Base-by-base conservation (phyloP, 2,888 invertebrate genomes). In the Callyntrura guangdongensis region DNA sequence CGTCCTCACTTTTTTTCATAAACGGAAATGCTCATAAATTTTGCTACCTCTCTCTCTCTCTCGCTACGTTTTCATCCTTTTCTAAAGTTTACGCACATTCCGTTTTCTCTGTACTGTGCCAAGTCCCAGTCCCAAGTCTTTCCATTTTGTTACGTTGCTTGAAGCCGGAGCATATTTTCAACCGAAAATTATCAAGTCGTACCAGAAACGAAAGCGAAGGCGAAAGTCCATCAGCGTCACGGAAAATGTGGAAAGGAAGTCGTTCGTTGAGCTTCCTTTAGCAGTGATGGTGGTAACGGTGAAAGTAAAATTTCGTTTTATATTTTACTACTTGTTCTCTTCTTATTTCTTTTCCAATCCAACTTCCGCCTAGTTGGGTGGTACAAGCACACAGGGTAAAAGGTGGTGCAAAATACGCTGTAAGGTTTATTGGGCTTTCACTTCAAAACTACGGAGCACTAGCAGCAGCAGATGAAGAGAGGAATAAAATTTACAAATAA, bases 1-100 rank as follows among this genome's bases (percentile, higher is more conserved):
- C 17, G 12, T 59, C 14, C 9, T 6, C n/a, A n/a, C 36, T 61
- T 22, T 9, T 36, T 36, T 45, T 81, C 81, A 61, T 59, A 81
- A 81, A 59, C 61, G 81, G 81, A 81, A 61, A 81, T 61, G 61
- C 36, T 20, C 59, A 81, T 81, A 81, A 81, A 81, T 81, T 81
- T 59, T 81, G 14, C 36, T 79, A 59, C 56, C 17, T 56, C 14
- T 0, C 20, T 5, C n/a, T n/a, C n/a, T 22, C 2, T 20, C 20
- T 47, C 72, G 27, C 22, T 6, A 17, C 5, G 17, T 45, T 64
- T n/a, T 12, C 64, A 25, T 25, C 64, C 12, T 12, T 36, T 6
- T 36, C 36, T 36, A 2, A 6, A 61, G 20, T 25, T 67, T 61
- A 61, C 5, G 61, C 45, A 69, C 9, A 17, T 45, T 25, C 25